Conservation (phyloP, 2,113 vertebrate species). For the Lepidiolamprologus cunningtoni region DNA sequence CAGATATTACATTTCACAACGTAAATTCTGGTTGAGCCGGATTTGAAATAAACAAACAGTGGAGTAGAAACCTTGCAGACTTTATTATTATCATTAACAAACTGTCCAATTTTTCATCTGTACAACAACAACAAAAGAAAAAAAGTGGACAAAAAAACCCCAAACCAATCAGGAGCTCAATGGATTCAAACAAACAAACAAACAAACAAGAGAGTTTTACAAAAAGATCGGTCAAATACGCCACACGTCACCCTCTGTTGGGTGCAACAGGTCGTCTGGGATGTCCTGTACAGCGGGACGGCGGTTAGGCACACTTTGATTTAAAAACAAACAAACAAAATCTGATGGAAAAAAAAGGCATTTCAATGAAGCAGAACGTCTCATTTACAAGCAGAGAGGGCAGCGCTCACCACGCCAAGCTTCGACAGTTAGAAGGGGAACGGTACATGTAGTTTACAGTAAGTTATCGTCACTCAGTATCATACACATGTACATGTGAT, state of each 20-base stretch:
- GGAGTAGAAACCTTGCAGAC: constrained; percentile 85
- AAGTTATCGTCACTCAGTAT: not conserved
- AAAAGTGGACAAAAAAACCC: constrained; percentile 68
- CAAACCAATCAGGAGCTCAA: constrained; percentile 62
- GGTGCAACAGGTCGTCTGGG: not conserved
- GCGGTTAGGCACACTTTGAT: constrained; percentile 43
- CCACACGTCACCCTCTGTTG: not conserved
- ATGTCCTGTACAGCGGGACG: constrained; percentile 9
- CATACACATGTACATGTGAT: constrained; percentile 3
- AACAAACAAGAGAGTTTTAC: constrained; percentile 50
- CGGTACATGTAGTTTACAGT: not conserved
- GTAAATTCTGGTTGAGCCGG: not conserved
- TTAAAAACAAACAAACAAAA: not conserved
- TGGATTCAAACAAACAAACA: constrained; percentile 74
- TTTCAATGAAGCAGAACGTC: constrained; percentile 2
- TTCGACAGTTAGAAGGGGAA: not conserved
- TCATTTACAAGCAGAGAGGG: constrained; percentile 33
- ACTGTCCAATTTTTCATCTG: constrained; percentile 88
- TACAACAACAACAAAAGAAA: constrained; percentile 75
- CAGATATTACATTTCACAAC: not conserved
- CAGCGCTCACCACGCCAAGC: not conserved
- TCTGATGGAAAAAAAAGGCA: not conserved
- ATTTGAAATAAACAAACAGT: not conserved
- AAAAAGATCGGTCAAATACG: constrained; percentile 51
- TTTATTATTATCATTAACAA: constrained; percentile 92